Base-by-base conservation (phyloP, 2,888 invertebrate species). In the Drosophila maculinotata region DNA sequence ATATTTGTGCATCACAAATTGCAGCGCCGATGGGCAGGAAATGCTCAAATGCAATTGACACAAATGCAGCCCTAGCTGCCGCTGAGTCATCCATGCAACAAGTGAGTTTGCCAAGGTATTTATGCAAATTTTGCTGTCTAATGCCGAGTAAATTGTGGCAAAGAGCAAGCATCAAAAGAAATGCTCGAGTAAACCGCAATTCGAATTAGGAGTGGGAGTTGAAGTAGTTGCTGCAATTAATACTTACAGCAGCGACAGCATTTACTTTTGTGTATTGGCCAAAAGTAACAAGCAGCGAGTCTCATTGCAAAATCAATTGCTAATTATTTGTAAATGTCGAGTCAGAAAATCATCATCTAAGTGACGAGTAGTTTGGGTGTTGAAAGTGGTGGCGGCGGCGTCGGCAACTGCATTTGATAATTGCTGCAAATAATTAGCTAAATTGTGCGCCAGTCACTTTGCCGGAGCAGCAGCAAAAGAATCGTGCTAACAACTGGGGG, bases 351-450 rank as follows among this genome's bases (percentile, higher is more conserved):
- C 41, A 64, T 69, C 41, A 68, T 8, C 42, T 39, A 36, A 39
- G 54, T 64, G 74, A 69, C 58, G 35, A 41, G 25, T 62, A 33
- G 1, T 31, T 28, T 51, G 25, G 28, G 49, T 79, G 73, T 76
- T 83, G 81, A 83, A 83, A 83, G 74, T n/a, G n/a, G n/a, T n/a
- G n/a, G n/a, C 69, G 56, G 33, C 51, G 66, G 60, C 65, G 28
- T 54, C 67, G 35, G 48, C 62, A 53, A 62, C 56, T 73, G 73
- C 69, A 75, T 74, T 69, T 56, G 72, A 75, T 81, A 83, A 86
- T 86, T 77, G 69, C 63, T 36, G 52, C 51, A 57, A 81, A 84
- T 81, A 84, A 84, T 86, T 75, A 81, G 66, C 64, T 63, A 72
- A 79, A 81, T 86, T 72, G 79, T 71, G 31, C 49, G 52, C 38